Conservation (phyloP, 2,797 vertebrate genomes). For the Somateria mollissima region DNA sequence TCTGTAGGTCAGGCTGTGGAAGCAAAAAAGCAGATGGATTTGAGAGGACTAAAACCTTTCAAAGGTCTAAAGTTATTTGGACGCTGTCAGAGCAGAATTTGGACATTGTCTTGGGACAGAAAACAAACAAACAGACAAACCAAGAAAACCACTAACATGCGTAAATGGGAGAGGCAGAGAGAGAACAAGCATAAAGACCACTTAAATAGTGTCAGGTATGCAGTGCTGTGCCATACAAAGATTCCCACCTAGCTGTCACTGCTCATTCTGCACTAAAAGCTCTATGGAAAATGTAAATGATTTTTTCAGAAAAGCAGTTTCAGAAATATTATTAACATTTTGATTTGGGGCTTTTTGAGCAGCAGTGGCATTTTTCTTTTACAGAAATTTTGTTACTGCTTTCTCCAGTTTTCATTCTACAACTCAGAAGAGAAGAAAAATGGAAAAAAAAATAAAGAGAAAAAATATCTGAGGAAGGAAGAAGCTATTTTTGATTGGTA, state of each 20-base stretch:
- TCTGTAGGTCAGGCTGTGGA: not conserved
- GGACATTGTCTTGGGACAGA: too few relatives aligned
- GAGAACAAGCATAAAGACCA: not conserved
- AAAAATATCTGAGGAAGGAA: not conserved
- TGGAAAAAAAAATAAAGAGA: not conserved
- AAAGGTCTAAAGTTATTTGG: not conserved
- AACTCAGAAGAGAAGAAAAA: not conserved
- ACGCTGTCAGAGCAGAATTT: not conserved
- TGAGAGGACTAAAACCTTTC: not conserved
- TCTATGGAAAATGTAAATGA: not conserved
- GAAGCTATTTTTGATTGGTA: not conserved
- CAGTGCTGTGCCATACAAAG: not conserved
- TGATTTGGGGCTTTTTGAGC: not conserved
- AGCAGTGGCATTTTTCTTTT: not conserved
- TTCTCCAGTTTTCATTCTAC: not conserved
- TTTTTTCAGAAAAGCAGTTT: not conserved
- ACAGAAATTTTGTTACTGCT: not conserved
- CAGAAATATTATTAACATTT: not conserved
- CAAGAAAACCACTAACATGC: not conserved
- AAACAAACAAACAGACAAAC: not conserved
- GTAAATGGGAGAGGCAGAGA: not conserved
- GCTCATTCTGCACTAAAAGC: not conserved
- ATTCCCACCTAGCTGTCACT: not conserved
- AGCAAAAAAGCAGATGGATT: not conserved
- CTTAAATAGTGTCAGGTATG: not conserved